Percentiles rank a stretch among this genome's conserved stretches.
Conservation (phyloP, 1,140 invertebrate species). For the Ceratitis capitata region DNA sequence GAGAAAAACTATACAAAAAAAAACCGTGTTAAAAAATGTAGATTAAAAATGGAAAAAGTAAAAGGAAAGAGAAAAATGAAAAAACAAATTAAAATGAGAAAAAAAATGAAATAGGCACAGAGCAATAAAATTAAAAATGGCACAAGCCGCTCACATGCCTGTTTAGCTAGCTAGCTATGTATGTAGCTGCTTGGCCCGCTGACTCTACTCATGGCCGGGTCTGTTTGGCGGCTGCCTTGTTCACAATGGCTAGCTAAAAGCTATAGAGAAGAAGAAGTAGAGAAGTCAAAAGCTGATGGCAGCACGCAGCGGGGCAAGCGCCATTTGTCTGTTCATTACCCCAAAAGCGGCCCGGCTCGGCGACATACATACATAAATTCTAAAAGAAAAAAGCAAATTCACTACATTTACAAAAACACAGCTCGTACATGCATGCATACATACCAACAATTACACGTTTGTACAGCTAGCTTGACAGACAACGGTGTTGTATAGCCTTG, state of each 20-base stretch:
- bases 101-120: constrained; percentile 17
- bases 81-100: constrained; percentile 35
- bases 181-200: not conserved
- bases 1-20: constrained; percentile 19
- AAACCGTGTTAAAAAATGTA: too few species aligned
- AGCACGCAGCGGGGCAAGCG: not conserved
- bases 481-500: not conserved
- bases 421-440: not conserved
- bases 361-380: constrained; percentile 27
- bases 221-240: not conserved
- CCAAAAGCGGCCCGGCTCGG: constrained; percentile 6
- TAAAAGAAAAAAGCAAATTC: constrained; percentile 16
- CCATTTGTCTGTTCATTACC: constrained; percentile 8
- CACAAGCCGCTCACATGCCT: not conserved
- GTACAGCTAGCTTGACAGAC: not conserved
- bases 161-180: too few species aligned
- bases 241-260: not conserved
- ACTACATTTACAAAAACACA: not conserved
- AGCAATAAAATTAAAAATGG: constrained; percentile 22
- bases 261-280: too few species aligned
- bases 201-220: constrained; percentile 2
- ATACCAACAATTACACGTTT: not conserved
- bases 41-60: not conserved
- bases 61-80: constrained; percentile 23
- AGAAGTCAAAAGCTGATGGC: not conserved